phyloP scores from a whole-genome alignment of 2,113 vertebrate species.

The Elanus axillaris region DNA sequence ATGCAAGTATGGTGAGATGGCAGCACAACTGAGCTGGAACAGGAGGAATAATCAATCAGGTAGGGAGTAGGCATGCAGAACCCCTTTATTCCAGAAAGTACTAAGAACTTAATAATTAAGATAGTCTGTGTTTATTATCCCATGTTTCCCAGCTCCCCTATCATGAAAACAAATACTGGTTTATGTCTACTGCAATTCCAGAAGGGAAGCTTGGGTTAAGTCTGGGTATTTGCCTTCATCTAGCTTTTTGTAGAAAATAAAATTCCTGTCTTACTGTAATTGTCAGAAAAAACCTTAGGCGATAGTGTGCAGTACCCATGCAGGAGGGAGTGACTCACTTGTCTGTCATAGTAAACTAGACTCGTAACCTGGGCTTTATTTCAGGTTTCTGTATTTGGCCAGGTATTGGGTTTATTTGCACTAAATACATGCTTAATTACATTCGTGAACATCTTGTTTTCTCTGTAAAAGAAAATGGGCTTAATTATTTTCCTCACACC shows the following conservation, averaged over 20 bases:
- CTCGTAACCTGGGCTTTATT: background rate
- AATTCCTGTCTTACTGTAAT: background rate
- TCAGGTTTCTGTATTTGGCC: background rate
- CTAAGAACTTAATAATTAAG: background rate
- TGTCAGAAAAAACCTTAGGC: background rate
- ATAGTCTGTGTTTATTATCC: background rate
- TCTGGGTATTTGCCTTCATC: background rate
- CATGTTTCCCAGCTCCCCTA: background rate
- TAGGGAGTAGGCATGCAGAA: background rate
- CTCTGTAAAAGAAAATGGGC: background rate
- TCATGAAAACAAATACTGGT: background rate
- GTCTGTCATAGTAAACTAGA: background rate
- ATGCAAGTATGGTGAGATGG: background rate
- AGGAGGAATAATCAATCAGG: background rate
- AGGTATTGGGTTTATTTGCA: background rate
- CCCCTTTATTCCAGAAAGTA: background rate
- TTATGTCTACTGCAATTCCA: background rate
- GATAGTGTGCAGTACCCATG: background rate
- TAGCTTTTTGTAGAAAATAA: background rate
- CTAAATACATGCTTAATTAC: background rate
- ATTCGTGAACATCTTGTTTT: background rate
- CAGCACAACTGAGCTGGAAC: background rate
- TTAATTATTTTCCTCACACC: background rate
- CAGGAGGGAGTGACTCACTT: background rate
- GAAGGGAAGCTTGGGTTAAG: background rate